phyloP scores from a whole-genome alignment of 2,888 invertebrate genomes.

The Tricholauxania praeusta region DNA sequence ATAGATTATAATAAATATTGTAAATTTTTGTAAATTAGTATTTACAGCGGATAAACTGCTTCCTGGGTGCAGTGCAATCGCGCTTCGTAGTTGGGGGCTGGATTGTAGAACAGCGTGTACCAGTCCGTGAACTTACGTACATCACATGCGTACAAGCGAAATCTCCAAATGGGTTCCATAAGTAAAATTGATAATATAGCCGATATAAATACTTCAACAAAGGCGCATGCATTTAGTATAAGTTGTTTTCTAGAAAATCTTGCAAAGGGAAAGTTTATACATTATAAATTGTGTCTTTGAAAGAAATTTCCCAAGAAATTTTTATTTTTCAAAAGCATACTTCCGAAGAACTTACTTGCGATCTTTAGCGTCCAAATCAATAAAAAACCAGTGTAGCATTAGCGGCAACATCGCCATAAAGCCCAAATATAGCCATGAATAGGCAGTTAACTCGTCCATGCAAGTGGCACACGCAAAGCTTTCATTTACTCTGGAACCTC shows the following conservation, averaged over 20 bases:
- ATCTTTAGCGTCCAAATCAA: slow-evolving; percentile 83
- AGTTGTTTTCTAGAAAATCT: slow-evolving; percentile 80
- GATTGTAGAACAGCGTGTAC: slow-evolving; percentile 96
- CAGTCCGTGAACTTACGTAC: slow-evolving; percentile 90
- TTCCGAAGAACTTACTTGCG: slow-evolving; percentile 71
- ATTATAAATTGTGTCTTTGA: background rate
- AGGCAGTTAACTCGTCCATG: slow-evolving; percentile 79
- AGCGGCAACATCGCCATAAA: slow-evolving; percentile 93
- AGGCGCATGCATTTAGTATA: slow-evolving; percentile 83
- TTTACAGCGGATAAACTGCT: slow-evolving; percentile 96
- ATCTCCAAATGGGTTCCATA: slow-evolving; percentile 84
- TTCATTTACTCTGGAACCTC: slow-evolving; percentile 80
- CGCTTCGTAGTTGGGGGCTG: slow-evolving; percentile 89
- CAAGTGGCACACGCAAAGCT: slow-evolving; percentile 82
- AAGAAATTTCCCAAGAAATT: background rate
- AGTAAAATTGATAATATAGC: slow-evolving; percentile 82
- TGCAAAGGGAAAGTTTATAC: background rate
- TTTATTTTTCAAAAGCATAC: background rate
- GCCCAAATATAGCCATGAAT: slow-evolving; percentile 94
- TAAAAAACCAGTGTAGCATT: slow-evolving; percentile 92
- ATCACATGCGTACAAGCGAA: slow-evolving; percentile 82
- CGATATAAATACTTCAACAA: slow-evolving; percentile 83
- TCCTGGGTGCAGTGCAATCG: slow-evolving; percentile 96
- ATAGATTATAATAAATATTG: background rate
- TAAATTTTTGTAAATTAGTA: slow-evolving; percentile 48